Base-by-base conservation (phyloP, 2,113 vertebrate species). In the Oncorhynchus tshawytscha region DNA sequence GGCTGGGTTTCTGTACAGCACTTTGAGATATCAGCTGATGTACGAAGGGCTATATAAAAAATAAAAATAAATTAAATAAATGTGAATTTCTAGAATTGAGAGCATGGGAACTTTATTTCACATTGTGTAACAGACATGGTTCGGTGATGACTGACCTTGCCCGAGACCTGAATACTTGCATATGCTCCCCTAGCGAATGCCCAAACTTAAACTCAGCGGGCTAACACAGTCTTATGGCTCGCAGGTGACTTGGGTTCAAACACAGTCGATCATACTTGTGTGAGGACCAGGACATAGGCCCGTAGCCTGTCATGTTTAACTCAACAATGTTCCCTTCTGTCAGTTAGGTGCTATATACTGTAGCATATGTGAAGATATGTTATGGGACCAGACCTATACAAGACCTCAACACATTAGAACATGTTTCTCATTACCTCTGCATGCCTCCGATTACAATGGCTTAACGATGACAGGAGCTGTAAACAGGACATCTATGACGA, bases 381-480 rank as follows among this genome's bases (percentile, higher is more conserved):
- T 29, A 29, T 29, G 25, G 25, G 65, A 31, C 12, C 24, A 67
- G 65, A 27, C 65, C 24, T 79, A 65, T 76, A 82, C 77, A 75
- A 82, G 48, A 66, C 48, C 54, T 88, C 81, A 70, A 54, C 24
- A 54, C 81, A 82, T 80, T 75, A 78, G 54, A 78, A 72, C 78
- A 24, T 86, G 87, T 83, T 90, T 87, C 76, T 77, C 86, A 88
- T 86, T 90, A 86, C 81, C 81, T 22, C 75, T 70, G 81, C 72
- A 74, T 78, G 79, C 78, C 76, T 84, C 49, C 68, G 75, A 24
- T 76, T 22, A 77, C 81, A 62, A 65, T 77, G 54, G 72, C 74
- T 72, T 5, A 48, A 57, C 78, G 84, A 76, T 91, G 88, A 90
- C 83, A 85, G 84, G 82, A 65, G 77, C 62, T 18, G 25, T 68